A percentile compares a stretch with the other conserved stretches of the same genome.
Conservation (phyloP, 2,113 vertebrate species). For the Podocnemis expansa region DNA sequence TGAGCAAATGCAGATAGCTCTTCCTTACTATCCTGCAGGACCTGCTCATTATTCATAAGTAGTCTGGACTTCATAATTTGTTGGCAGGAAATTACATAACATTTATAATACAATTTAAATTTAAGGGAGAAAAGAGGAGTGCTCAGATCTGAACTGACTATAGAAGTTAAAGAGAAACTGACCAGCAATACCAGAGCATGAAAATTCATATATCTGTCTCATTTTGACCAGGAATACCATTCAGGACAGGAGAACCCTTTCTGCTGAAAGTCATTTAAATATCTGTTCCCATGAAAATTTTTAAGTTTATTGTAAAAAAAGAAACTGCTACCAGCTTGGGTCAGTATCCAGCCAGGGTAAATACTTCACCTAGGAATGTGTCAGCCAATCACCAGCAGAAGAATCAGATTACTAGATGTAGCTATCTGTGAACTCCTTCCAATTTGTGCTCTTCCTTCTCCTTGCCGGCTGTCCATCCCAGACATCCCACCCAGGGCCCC, state of each 20-base stretch:
- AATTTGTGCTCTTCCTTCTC: neutral
- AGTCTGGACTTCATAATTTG: neutral
- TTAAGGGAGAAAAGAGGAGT: neutral
- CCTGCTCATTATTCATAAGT: neutral
- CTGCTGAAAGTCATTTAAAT: neutral
- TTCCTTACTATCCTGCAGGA: neutral
- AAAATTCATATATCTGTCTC: neutral
- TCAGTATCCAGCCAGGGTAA: neutral
- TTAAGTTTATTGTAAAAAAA: no score
- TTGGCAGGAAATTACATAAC: neutral
- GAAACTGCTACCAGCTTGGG: neutral
- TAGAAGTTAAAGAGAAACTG: neutral
- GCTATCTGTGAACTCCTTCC: neutral
- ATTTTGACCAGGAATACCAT: neutral
- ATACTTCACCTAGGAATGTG: neutral
- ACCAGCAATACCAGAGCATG: neutral
- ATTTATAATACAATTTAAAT: neutral
- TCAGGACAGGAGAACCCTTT: neutral
- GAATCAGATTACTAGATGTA: neutral
- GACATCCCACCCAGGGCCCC: no score
- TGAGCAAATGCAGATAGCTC: accelerated
- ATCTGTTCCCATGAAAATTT: neutral
- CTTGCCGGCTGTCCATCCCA: neutral
- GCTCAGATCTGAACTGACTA: neutral
- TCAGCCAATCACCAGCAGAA: neutral